phyloP scores from a whole-genome alignment of 2,888 invertebrate genomes.

The Sphinx pinastri region DNA sequence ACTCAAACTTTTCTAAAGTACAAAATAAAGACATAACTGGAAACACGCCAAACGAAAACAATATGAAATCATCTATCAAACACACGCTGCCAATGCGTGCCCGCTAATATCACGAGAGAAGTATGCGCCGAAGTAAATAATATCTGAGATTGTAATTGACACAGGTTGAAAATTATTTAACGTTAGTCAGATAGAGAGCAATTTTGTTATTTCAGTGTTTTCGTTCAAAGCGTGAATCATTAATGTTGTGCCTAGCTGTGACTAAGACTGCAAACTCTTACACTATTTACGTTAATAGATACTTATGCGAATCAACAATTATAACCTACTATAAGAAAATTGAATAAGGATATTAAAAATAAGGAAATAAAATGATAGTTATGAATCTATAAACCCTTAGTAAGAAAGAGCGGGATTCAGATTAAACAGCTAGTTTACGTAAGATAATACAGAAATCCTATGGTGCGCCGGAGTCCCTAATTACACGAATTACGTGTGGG shows the following conservation, averaged over 20 bases:
- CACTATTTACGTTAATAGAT: conserved; percentile 42
- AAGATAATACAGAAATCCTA: not conserved
- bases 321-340: not conserved
- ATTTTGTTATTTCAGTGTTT: conserved; percentile 68
- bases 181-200: conserved; percentile 62
- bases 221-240: conserved; percentile 73
- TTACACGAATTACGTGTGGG: conserved; percentile 39
- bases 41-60: not conserved
- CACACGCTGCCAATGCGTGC: not conserved
- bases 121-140: conserved; percentile 3
- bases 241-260: conserved; percentile 63
- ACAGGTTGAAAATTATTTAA: conserved; percentile 40
- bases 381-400: too few relatives aligned
- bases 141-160: not conserved
- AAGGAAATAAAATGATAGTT: not conserved
- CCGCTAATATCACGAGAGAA: not conserved
- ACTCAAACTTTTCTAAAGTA: too few relatives aligned
- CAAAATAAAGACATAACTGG: not conserved
- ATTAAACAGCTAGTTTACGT: not conserved
- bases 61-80: not conserved
- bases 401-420: not conserved
- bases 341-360: not conserved
- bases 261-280: conserved; percentile 63
- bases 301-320: not conserved
- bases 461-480: conserved; percentile 14